Evolutionary conservation across 2,888 invertebrate species (phyloP).

Genomic region (Lycophotia porphyrea): DNA sequence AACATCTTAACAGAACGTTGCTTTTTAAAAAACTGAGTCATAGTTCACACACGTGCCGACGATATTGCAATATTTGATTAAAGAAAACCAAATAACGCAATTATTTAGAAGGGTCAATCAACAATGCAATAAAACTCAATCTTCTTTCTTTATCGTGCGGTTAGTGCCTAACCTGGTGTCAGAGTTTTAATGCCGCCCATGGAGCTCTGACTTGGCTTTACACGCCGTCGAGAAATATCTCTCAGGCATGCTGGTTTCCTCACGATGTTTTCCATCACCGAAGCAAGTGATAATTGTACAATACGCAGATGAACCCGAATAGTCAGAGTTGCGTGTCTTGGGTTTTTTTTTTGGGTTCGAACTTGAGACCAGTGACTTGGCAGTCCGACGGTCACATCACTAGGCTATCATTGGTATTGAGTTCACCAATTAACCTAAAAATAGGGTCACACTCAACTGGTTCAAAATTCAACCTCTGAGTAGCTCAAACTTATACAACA

Average conservation of each 20-base stretch:
- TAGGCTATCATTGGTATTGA: background rate
- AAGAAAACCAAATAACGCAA: background rate
- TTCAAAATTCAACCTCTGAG: slow-evolving; percentile 68
- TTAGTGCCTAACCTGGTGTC: too few species aligned
- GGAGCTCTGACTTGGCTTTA: too few species aligned
- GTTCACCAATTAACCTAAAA: background rate
- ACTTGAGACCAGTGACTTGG: too few species aligned
- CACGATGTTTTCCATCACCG: too few species aligned
- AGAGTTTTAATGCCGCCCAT: too few species aligned
- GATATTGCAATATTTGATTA: slow-evolving; percentile 10
- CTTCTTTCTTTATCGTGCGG: background rate
- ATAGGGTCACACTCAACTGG: slow-evolving; percentile 36
- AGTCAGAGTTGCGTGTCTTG: too few species aligned
- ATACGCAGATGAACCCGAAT: too few species aligned
- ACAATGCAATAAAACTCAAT: background rate
- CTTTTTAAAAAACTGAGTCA: slow-evolving; percentile 16
- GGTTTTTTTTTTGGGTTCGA: too few species aligned
- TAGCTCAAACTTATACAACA: slow-evolving; percentile 73
- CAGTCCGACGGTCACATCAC: too few species aligned
- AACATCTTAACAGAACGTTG: background rate
- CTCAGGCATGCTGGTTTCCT: too few species aligned
- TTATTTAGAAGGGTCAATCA: background rate
- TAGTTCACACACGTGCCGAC: background rate
- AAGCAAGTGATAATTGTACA: too few species aligned
- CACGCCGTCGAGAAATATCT: too few species aligned